These are phyloP conservation scores for Pinctada fucata DNA, from an alignment of 2,888 invertebrate species.

Conservation along the genomic window DNA sequence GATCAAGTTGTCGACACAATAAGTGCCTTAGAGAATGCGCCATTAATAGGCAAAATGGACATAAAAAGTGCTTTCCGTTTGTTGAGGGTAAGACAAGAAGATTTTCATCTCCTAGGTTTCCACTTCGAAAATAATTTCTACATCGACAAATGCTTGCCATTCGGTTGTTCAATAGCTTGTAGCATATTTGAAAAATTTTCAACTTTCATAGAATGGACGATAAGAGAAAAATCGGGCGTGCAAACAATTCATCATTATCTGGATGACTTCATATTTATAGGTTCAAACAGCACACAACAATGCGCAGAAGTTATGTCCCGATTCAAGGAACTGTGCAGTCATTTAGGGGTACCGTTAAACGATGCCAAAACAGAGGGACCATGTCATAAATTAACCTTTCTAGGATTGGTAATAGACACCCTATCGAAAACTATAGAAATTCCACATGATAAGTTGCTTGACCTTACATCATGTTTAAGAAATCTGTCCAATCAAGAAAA, in stretches of 20 bases:
- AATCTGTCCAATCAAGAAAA: too few relatives aligned
- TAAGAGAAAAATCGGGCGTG: not conserved
- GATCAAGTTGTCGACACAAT: too few relatives aligned
- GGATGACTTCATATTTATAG: conserved; percentile 30
- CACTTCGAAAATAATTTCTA: too few relatives aligned
- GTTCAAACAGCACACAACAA: not conserved
- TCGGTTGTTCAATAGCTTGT: conserved; percentile 16
- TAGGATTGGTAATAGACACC: too few relatives aligned
- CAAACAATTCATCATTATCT: conserved; percentile 23
- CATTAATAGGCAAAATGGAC: too few relatives aligned
- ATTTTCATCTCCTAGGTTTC: not conserved
- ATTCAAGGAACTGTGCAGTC: not conserved
- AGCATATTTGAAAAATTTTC: conserved; percentile 21
- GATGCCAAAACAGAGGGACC: conserved; percentile 24
- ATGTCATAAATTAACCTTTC: too few relatives aligned
- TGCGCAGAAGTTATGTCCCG: not conserved
- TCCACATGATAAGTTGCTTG: too few relatives aligned
- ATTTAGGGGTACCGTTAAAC: conserved; percentile 14
- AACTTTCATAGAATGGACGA: conserved; percentile 14
- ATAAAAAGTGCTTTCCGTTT: too few relatives aligned
- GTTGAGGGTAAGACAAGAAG: too few relatives aligned
- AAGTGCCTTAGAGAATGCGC: too few relatives aligned
- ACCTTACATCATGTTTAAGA: too few relatives aligned
- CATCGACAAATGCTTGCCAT: conserved; percentile 24
- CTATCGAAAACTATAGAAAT: too few relatives aligned